phyloP scores from a whole-genome alignment of 1,140 invertebrate genomes.

The Drosophila sulfurigaster region DNA sequence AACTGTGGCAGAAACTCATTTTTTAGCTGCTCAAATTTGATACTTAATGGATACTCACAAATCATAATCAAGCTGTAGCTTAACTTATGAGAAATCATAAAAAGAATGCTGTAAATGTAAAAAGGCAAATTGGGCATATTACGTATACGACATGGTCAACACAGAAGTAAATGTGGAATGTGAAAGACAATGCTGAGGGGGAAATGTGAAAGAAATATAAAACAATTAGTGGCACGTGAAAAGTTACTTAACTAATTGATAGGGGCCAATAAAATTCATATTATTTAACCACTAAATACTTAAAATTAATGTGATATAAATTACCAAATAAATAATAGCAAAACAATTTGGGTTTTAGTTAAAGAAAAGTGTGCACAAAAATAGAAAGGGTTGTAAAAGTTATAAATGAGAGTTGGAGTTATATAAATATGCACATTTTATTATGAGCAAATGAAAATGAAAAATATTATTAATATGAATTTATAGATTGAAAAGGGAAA shows the following conservation, averaged over 20 bases:
- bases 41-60: constrained; percentile 41
- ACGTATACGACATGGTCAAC: constrained; percentile 24
- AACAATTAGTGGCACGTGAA: not conserved
- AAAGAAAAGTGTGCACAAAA: too few species aligned
- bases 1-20: constrained; percentile 42
- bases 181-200: not conserved
- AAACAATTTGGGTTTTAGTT: too few species aligned
- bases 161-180: not conserved
- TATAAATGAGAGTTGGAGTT: too few species aligned
- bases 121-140: constrained; percentile 21
- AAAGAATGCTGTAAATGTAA: constrained; percentile 22
- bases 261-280: not conserved
- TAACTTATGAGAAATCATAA: constrained; percentile 31
- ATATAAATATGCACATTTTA: too few species aligned
- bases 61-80: constrained; percentile 27
- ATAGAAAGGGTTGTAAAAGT: too few species aligned
- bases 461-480: too few species aligned
- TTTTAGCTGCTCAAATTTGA: constrained; percentile 48
- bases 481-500: too few species aligned
- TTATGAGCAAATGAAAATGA: too few species aligned
- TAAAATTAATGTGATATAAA: too few species aligned
- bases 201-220: constrained; percentile 11
- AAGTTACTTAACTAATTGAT: not conserved
- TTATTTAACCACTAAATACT: not conserved
- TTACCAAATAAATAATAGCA: too few species aligned